Evolutionary conservation across 2,797 vertebrate genomes (phyloP).

Genomic region (Tolypeutes matacus): DNA sequence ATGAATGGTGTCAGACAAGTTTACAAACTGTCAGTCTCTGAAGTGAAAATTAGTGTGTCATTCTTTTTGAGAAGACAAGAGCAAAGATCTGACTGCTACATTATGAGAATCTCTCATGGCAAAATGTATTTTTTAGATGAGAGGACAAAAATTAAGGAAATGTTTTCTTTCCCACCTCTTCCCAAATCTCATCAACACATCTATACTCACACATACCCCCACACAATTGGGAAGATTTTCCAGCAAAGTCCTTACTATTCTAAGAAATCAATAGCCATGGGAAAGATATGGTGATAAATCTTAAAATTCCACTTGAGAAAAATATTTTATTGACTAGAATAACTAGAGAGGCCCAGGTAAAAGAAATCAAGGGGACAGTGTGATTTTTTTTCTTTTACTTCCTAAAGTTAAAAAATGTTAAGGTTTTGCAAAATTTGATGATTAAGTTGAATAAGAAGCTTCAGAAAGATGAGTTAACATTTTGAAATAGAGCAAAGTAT

Average conservation of each 20-base stretch:
- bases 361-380: neutral
- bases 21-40: constrained; percentile 85
- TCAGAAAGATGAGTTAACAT: neutral
- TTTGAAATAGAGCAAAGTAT: neutral
- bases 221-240: neutral
- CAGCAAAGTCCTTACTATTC: neutral
- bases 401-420: neutral
- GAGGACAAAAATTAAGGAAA: constrained; percentile 59
- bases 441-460: neutral
- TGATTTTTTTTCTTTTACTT: neutral
- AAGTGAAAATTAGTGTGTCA: constrained; percentile 84
- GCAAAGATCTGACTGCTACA: constrained; percentile 20
- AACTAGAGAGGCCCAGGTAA: neutral
- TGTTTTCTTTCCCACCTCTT: neutral
- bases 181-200: neutral
- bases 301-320: constrained; percentile 24
- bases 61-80: constrained; percentile 74
- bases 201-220: neutral
- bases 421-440: neutral
- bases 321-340: neutral
- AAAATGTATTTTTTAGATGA: constrained; percentile 39
- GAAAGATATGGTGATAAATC: neutral
- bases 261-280: neutral
- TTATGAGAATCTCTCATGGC: constrained; percentile 65
- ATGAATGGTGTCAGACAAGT: constrained; percentile 84